Evolutionary conservation across 2,888 invertebrate genomes (phyloP), one percentile per base, ranked within the genome.

Genomic region (Drosophila pegasa): DNA sequence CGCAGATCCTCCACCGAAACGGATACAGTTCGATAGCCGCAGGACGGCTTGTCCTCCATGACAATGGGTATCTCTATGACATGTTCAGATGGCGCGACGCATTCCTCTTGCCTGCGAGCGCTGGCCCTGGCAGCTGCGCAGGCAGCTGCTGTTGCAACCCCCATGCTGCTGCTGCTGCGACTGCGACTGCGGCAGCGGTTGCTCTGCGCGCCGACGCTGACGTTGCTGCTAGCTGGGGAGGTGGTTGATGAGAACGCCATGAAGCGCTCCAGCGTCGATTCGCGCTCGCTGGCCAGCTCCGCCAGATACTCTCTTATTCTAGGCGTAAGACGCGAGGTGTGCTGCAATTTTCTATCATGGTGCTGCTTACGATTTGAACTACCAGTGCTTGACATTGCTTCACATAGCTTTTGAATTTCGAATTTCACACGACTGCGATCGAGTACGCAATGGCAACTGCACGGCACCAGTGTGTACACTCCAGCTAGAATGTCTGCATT

Each of bases 191-290:
- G 37, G 12, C 16, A 14, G 22, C 41, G 22, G 10, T 58, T 31
- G 55, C 45, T 22, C 27, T 52, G 66, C 37, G 72, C 67, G 74
- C 87, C 79, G 61, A 67, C 70, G 58, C 86, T 76, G 14, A 80
- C 55, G 7, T 63, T 79, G 64, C 83, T 87, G 67, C 83, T 83
- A 0, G 75, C 77, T 20, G 87, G 82, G 18, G 82, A 83, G 0
- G 83, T 77, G 1, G 83, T 87, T 0, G 83, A 83, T 3, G 45
- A 45, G 12, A 83, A 20, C 3, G 71, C 67, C 88, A 83, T 87
- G 18, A 74, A 83, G 6, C 83, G 88, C 20, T 83, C 71, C 38
- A 83, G 56, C 8, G 82, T 83, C 50, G 61, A 12, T 40, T 88
- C 88, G 5, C 83, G 88, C 14, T 83, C 83, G 29, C 58, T 71